These are phyloP conservation scores for Prionace glauca DNA, from an alignment of 2,797 vertebrate species.

Conservation along the genomic window DNA sequence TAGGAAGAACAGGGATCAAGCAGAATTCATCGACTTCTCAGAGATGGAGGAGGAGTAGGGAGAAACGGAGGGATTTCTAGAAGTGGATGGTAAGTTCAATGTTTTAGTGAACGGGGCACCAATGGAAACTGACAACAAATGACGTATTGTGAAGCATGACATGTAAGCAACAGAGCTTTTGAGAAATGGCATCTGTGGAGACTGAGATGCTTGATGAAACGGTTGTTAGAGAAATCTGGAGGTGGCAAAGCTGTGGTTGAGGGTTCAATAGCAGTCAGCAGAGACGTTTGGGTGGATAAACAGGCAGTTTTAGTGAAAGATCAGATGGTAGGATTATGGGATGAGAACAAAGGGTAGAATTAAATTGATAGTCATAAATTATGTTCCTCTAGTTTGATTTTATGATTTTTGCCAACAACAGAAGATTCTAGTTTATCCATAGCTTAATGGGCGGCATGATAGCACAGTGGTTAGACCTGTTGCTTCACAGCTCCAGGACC, in stretches of 20 bases:
- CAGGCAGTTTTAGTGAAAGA: neutral
- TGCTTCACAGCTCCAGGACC: no score
- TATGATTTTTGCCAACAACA: neutral
- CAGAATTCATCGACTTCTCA: neutral
- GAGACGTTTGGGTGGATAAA: neutral
- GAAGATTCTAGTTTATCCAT: neutral
- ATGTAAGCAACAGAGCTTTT: neutral
- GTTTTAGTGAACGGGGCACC: neutral
- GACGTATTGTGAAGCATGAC: neutral
- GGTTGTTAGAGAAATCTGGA: neutral
- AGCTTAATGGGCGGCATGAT: neutral
- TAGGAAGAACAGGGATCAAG: neutral
- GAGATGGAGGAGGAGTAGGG: neutral
- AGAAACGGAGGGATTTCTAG: neutral
- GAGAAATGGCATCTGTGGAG: neutral
- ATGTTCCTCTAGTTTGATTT: neutral
- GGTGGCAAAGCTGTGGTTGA: neutral
- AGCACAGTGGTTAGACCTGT: no score
- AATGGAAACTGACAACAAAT: neutral
- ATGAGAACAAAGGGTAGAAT: neutral
- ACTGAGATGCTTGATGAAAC: neutral
- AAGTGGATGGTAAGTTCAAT: neutral
- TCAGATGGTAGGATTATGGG: neutral
- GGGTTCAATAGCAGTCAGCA: neutral
- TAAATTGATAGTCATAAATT: neutral